Evolutionary conservation across 2,888 invertebrate genomes (phyloP).

Genomic region (Choreutis nemorana): DNA sequence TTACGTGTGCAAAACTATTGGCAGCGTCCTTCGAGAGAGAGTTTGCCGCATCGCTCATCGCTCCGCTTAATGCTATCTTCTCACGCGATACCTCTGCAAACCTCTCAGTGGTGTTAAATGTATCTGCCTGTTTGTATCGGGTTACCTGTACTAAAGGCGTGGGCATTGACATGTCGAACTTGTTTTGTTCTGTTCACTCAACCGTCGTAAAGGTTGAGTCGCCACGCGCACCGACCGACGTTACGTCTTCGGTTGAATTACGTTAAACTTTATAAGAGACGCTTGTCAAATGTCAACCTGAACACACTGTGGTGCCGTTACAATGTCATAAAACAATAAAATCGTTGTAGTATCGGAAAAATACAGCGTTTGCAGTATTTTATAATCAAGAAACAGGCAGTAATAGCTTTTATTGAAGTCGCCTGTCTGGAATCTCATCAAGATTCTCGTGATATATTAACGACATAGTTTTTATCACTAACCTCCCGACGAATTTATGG

Average conservation of each 20-base stretch:
- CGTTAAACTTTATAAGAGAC: conserved; percentile 39
- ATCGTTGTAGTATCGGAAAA: conserved; percentile 15
- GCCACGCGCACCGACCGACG: conserved; percentile 54
- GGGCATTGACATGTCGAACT: conserved; percentile 63
- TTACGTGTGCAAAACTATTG: conserved; percentile 32
- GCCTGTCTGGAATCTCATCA: too few species aligned
- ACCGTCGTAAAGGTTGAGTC: conserved; percentile 56
- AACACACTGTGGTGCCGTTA: conserved; percentile 18
- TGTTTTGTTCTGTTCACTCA: conserved; percentile 60
- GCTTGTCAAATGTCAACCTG: conserved; percentile 43
- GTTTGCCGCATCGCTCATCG: conserved; percentile 30
- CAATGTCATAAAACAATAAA: conserved; percentile 14
- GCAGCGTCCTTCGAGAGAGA: conserved; percentile 21
- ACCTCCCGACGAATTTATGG: too few species aligned
- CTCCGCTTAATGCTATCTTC: conserved; percentile 28
- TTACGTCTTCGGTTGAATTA: conserved; percentile 44
- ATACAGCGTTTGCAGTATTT: conserved; percentile 7
- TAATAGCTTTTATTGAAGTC: too few species aligned
- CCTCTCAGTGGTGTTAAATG: conserved; percentile 56
- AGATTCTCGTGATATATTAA: too few species aligned
- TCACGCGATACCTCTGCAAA: conserved; percentile 26
- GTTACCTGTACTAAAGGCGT: conserved; percentile 63
- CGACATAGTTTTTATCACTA: too few species aligned
- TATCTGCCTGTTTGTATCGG: conserved; percentile 57
- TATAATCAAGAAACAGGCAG: too few species aligned